A percentile compares a stretch with the other conserved stretches of the same genome.
Conservation (phyloP, 2,113 vertebrate genomes). For the Saimiri boliviensis region DNA sequence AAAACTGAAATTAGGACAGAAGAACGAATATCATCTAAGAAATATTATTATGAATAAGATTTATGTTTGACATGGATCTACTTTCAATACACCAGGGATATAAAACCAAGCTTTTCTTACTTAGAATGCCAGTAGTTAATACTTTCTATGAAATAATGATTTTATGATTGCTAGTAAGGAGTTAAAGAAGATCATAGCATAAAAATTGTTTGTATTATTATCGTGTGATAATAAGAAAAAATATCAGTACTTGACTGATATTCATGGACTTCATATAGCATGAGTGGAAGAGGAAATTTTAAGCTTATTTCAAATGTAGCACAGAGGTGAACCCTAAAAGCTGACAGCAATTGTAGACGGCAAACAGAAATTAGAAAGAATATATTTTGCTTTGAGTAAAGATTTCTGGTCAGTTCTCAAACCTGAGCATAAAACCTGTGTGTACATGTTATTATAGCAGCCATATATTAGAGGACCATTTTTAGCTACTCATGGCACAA, state of each 20-base stretch:
- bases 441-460: slow-evolving; percentile 7
- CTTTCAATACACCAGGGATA: background rate
- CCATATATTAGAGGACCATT: slow-evolving; percentile 35
- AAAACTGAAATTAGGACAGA: background rate
- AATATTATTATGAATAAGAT: background rate
- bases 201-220: background rate
- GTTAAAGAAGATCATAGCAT: background rate
- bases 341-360: background rate
- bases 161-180: background rate
- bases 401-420: slow-evolving; percentile 51
- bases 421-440: background rate
- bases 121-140: background rate
- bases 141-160: background rate
- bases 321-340: background rate
- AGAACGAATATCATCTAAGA: background rate
- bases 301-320: background rate
- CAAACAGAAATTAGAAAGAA: slow-evolving; percentile 26
- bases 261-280: background rate
- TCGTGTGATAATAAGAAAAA: background rate
- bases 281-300: background rate
- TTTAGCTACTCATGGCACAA: background rate
- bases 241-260: background rate
- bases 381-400: background rate
- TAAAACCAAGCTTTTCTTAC: background rate
- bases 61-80: background rate